These are phyloP conservation scores for Caenorhabditis sulstoni DNA, from an alignment of 2,888 invertebrate species.

Conservation along the genomic window DNA sequence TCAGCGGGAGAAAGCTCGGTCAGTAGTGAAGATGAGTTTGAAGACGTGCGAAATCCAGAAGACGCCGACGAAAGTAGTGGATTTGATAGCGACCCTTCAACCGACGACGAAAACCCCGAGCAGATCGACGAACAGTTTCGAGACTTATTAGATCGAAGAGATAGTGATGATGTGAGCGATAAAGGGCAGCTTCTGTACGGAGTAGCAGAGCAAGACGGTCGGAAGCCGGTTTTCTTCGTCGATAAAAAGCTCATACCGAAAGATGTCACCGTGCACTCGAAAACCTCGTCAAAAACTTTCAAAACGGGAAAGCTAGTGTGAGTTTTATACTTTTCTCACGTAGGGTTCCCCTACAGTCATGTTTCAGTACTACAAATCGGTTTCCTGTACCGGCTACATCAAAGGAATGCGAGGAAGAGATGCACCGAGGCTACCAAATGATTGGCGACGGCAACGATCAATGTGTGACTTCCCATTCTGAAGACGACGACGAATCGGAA, in stretches of 20 bases:
- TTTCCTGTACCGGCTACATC: conserved; percentile 12
- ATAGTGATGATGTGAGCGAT: conserved; percentile 44
- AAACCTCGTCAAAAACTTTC: not conserved
- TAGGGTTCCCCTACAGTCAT: not conserved
- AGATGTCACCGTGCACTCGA: not conserved
- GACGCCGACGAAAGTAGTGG: conserved; percentile 25
- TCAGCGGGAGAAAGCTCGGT: conserved; percentile 6
- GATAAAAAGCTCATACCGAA: conserved; percentile 20
- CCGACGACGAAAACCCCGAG: conserved; percentile 4
- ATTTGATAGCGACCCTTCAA: conserved; percentile 35
- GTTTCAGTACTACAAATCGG: conserved; percentile 31
- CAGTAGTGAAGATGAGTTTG: conserved; percentile 1
- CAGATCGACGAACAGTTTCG: not conserved
- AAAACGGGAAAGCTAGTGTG: conserved; percentile 20
- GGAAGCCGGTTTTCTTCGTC: conserved; percentile 13
- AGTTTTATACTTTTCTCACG: not conserved
- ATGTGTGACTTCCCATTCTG: conserved; percentile 3
- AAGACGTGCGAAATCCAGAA: not conserved
- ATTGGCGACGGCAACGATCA: conserved; percentile 15
- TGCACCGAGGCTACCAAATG: conserved; percentile 16
- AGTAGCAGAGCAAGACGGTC: conserved; percentile 7
- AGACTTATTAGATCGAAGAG: not conserved
- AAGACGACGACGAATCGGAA: conserved; percentile 8
- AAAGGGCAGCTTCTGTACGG: conserved; percentile 52
- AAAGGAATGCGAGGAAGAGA: not conserved